Evolutionary conservation across 2,113 vertebrate genomes (phyloP).

Genomic region (Plestiodon gilberti): DNA sequence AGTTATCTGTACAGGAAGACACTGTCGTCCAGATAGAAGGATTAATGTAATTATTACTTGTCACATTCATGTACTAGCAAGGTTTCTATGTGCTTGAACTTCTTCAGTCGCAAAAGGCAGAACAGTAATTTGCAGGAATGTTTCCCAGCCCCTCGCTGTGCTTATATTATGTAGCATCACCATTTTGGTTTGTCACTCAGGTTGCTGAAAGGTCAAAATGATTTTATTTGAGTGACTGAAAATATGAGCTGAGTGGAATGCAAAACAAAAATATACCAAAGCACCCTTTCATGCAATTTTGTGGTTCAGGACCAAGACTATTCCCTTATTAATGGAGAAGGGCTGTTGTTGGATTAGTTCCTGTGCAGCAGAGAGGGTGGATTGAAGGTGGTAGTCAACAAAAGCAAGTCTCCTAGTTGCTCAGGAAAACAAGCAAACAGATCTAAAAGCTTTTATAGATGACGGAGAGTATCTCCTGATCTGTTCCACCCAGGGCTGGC

Average conservation of each 20-base stretch:
- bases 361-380: not conserved
- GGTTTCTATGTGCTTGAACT: constrained; percentile 1
- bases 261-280: not conserved
- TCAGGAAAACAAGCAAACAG: not conserved
- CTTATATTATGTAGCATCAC: not conserved
- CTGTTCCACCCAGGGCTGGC: not conserved
- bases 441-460: not conserved
- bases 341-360: not conserved
- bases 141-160: constrained; percentile 25
- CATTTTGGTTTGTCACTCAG: not conserved
- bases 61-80: not conserved
- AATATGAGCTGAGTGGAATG: not conserved
- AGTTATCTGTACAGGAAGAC: not conserved
- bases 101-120: not conserved
- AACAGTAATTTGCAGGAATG: constrained; percentile 17
- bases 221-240: not conserved
- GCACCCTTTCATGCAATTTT: not conserved
- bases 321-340: not conserved
- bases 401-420: not conserved
- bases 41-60: constrained; percentile 17
- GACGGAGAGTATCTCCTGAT: not conserved
- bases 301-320: not conserved
- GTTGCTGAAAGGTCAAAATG: not conserved
- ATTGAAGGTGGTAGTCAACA: not conserved
- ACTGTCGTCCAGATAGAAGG: not conserved